Percentiles rank a stretch among this genome's conserved stretches.
Evolutionary conservation across 2,113 vertebrate genomes (phyloP).

Genomic region (Coturnix japonica): DNA sequence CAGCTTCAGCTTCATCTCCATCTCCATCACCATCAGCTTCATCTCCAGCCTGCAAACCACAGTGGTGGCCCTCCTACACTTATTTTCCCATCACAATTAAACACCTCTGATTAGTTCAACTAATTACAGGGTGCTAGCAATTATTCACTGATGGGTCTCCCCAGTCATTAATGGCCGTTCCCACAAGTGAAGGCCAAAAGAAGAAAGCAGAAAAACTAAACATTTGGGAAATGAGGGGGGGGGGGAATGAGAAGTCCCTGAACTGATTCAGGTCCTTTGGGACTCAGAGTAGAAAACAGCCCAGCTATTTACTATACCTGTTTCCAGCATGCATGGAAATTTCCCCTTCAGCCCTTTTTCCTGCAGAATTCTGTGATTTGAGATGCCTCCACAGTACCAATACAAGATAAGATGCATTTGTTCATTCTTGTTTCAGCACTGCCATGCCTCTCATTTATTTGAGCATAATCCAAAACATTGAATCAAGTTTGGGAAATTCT

Average conservation of each 20-base stretch:
- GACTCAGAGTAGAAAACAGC: slow-evolving; percentile 40
- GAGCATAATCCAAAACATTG: neutral
- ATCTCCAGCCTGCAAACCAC: neutral
- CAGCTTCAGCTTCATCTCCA: neutral
- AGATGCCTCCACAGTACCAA: neutral
- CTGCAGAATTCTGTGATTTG: slow-evolving; percentile 25
- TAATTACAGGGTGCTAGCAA: slow-evolving; percentile 64
- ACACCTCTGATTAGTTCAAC: slow-evolving; percentile 59
- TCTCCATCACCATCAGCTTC: neutral
- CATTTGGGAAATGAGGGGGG: slow-evolving; percentile 52
- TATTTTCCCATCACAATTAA: slow-evolving; percentile 57
- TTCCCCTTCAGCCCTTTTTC: slow-evolving; percentile 22
- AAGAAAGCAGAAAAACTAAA: slow-evolving; percentile 56
- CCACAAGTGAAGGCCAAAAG: slow-evolving; percentile 61
- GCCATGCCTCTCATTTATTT: neutral
- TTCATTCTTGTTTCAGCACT: neutral
- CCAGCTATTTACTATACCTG: slow-evolving; percentile 40
- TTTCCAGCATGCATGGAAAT: slow-evolving; percentile 12
- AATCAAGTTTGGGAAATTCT: neutral
- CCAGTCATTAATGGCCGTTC: slow-evolving; percentile 45
- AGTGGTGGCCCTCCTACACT: slow-evolving; percentile 9
- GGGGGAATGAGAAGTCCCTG: slow-evolving; percentile 52
- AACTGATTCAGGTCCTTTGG: slow-evolving; percentile 29
- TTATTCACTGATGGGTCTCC: slow-evolving; percentile 47
- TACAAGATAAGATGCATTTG: neutral